Conservation (phyloP, 2,113 vertebrate species). For the Phoenicopterus ruber region DNA sequence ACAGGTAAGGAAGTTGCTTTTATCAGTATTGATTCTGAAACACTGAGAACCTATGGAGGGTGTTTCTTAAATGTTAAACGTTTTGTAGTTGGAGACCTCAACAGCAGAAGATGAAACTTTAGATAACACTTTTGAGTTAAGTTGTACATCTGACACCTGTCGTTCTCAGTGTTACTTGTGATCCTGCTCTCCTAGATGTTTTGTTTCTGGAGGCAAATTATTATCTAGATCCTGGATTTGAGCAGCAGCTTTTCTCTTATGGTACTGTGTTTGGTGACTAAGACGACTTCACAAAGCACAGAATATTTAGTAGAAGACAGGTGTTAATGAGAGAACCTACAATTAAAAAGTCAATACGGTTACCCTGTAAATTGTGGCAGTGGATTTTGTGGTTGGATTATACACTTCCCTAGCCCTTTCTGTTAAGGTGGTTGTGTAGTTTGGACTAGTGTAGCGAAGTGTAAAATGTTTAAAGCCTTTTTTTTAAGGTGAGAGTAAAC, state of each 20-base stretch:
- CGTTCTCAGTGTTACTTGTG: neutral
- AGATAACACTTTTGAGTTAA: neutral
- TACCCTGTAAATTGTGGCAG: neutral
- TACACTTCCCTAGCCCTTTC: neutral
- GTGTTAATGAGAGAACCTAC: neutral
- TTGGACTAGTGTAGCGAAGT: neutral
- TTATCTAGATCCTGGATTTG: neutral
- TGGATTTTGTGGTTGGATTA: neutral
- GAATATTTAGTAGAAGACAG: neutral
- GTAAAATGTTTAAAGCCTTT: neutral
- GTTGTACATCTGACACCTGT: neutral
- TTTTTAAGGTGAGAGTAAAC: neutral
- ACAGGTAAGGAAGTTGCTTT: constrained; percentile 58
- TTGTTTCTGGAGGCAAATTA: neutral
- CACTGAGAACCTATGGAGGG: neutral
- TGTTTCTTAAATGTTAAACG: neutral
- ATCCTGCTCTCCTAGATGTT: neutral
- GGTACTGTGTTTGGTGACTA: neutral
- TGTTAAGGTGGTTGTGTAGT: neutral
- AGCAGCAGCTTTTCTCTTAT: neutral
- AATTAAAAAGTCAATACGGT: neutral
- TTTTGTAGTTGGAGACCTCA: neutral
- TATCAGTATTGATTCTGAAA: neutral
- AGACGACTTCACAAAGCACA: neutral
- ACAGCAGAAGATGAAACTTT: neutral